phyloP scores from a whole-genome alignment of 2,888 invertebrate genomes.

The Limnephilus marmoratus region DNA sequence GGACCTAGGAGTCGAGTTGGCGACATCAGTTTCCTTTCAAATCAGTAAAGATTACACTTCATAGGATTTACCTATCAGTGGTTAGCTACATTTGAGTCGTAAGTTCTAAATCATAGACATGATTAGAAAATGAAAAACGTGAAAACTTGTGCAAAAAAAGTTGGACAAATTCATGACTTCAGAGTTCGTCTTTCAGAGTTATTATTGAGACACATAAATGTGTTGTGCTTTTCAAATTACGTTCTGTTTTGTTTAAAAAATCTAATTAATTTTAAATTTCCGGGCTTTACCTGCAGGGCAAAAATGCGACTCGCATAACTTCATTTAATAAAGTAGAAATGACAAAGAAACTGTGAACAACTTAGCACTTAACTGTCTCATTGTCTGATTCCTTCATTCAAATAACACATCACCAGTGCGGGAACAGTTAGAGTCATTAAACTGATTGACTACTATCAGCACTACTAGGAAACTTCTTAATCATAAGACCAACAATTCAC shows the following conservation, averaged over 20 bases:
- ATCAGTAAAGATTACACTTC: no score
- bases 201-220: neutral
- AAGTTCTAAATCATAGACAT: no score
- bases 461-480: neutral
- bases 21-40: no score
- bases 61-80: no score
- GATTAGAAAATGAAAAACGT: neutral
- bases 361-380: neutral
- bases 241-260: neutral
- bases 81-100: neutral
- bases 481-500: neutral
- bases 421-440: neutral
- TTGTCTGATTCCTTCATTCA: neutral
- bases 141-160: neutral
- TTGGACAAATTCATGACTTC: neutral
- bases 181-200: no score
- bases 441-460: neutral
- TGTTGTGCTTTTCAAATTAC: neutral
- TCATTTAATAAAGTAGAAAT: neutral
- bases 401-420: neutral
- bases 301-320: neutral
- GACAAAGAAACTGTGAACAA: neutral
- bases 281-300: neutral
- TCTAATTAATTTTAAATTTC: neutral
- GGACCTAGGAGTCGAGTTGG: no score